Base-by-base conservation (phyloP, 2,888 invertebrate species). In the Macaria notata region DNA sequence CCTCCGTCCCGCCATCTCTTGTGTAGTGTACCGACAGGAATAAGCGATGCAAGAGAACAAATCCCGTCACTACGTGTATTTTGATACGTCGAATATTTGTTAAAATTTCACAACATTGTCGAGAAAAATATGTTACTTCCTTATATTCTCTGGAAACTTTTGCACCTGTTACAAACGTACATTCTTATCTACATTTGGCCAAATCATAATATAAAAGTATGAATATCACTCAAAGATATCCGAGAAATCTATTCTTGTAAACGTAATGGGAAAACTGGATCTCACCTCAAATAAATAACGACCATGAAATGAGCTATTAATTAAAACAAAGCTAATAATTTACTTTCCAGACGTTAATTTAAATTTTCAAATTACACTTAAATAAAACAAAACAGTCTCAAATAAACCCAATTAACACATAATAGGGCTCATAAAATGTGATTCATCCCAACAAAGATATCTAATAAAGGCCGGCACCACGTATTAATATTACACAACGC, bases 401-500 rank as follows among this genome's bases (percentile, higher is more conserved):
- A 74, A 74, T 74, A 73, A 79, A 78, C 69, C 76, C 76, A 85
- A 86, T 86, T 83, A 84, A 78, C 77, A 78, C 76, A 75, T 84
- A 83, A 82, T 79, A 78, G 73, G 73, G 64, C 67, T 73, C 72
- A 77, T 81, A 80, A 82, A 79, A 79, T 75, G 77, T 79, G 78
- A 83, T 81, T 82, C 78, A 79, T 81, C 79, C 75, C 73, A 74
- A 83, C 81, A 81, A 81, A 85, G 81, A 82, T 81, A 83, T 82
- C 78, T 78, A 79, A 82, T 81, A 81, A 82, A 75, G 74, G 78
- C 76, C 75, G 74, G 79, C 77, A 82, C 81, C 78, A 76, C 79
- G 76, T 83, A 83, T 84, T 85, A 86, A 86, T 87, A 83, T 81
- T 77, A 86, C 76, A 82, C 78, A 76, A 76, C 79, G 77, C 84